Conservation (phyloP, 1,140 invertebrate species). For the Melanaphis sacchari region DNA sequence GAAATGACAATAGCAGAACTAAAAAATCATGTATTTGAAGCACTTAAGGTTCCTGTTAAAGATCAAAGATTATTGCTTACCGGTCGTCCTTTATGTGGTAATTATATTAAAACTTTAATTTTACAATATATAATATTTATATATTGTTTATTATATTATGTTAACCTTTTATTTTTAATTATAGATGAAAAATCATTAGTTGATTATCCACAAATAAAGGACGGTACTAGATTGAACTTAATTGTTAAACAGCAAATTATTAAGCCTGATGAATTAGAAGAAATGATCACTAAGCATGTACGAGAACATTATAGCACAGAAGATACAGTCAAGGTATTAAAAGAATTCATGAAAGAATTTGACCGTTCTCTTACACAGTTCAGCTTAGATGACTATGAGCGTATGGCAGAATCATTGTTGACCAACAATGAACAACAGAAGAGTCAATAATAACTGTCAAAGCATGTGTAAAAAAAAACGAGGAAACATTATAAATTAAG, state of each 20-base stretch:
- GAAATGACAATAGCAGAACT: constrained; percentile 60
- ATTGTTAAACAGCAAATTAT: constrained; percentile 59
- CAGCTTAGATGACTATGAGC: constrained; percentile 61
- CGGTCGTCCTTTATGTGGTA: constrained; percentile 61
- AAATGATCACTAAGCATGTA: constrained; percentile 60
- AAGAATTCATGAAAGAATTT: constrained; percentile 62
- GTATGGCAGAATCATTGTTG: constrained; percentile 60
- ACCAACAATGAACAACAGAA: constrained; percentile 58
- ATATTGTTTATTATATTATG: background rate
- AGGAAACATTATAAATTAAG: constrained; percentile 35
- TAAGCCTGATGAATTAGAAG: constrained; percentile 49
- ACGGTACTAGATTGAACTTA: constrained; percentile 61
- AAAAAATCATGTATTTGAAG: constrained; percentile 60
- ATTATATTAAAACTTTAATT: constrained; percentile 25
- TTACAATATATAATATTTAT: background rate
- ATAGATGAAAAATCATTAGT: constrained; percentile 61
- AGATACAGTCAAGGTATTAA: constrained; percentile 60
- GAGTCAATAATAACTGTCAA: background rate
- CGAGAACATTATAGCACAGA: constrained; percentile 59
- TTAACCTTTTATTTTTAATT: constrained; percentile 27
- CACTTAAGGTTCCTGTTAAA: constrained; percentile 60
- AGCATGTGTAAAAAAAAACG: background rate
- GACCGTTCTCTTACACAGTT: constrained; percentile 60
- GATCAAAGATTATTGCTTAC: constrained; percentile 61
- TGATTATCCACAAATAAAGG: constrained; percentile 61